Evolutionary conservation across 2,888 invertebrate species (phyloP).

Genomic region (Strigamia crassipes): DNA sequence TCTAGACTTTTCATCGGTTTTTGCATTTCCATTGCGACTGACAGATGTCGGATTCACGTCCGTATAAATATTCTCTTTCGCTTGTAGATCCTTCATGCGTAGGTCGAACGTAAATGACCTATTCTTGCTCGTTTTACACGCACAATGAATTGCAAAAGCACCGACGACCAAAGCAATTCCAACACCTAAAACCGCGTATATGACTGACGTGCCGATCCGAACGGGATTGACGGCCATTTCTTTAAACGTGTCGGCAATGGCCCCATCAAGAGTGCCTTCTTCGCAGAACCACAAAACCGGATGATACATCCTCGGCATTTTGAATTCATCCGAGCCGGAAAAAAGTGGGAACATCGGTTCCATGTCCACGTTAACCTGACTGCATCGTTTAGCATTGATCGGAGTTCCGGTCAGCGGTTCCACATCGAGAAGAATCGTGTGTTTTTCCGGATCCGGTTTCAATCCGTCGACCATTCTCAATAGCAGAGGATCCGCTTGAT

Average conservation of each 20-base stretch:
- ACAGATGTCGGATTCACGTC: no score
- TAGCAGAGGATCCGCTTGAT: neutral
- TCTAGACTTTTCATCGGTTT: neutral
- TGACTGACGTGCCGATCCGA: neutral
- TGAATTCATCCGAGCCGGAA: neutral
- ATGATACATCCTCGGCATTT: constrained; percentile 32
- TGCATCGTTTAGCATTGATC: constrained; percentile 5
- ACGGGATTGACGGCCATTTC: neutral
- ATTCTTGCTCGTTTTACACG: no score
- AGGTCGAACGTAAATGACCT: no score
- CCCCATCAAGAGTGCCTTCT: neutral
- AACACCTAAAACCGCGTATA: neutral
- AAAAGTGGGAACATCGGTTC: neutral
- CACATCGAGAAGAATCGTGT: neutral
- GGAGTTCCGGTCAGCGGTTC: constrained; percentile 22
- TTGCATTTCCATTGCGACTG: no score
- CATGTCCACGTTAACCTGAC: constrained; percentile 15
- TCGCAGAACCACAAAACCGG: constrained; percentile 30
- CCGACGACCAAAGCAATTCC: neutral
- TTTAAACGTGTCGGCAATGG: neutral
- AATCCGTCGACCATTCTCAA: neutral
- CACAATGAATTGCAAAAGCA: neutral
- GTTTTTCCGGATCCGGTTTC: neutral
- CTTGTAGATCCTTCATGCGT: no score
- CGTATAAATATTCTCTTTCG: no score